Evolutionary conservation across 1,140 invertebrate species (phyloP).

Genomic region (Steinernema khuongi): DNA sequence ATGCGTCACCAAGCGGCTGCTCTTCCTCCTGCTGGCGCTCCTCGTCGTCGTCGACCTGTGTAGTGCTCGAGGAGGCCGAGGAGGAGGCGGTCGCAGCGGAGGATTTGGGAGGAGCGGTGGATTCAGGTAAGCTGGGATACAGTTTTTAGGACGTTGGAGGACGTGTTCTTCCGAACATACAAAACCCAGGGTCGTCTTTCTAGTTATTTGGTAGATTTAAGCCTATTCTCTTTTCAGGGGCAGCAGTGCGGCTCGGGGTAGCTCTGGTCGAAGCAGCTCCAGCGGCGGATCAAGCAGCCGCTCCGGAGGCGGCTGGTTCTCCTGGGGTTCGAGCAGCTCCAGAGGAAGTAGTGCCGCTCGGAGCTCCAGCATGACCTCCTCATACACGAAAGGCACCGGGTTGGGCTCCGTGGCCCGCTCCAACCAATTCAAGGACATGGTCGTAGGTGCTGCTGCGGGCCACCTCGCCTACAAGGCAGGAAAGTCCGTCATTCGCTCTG

Average conservation of each 20-base stretch:
- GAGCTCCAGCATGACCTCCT: not conserved
- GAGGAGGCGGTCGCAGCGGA: not conserved
- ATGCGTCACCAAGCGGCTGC: not conserved
- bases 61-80: slow-evolving; percentile 11
- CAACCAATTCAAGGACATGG: slow-evolving; percentile 53
- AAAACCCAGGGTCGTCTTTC: too few species aligned
- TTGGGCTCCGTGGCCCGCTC: slow-evolving; percentile 49
- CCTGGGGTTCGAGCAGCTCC: not conserved
- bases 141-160: not conserved
- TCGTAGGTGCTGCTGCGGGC: slow-evolving; percentile 56
- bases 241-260: not conserved
- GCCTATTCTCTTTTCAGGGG: slow-evolving; percentile 6
- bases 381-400: slow-evolving; percentile 37
- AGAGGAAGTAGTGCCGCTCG: not conserved
- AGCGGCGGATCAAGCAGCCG: not conserved
- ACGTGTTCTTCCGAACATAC: too few species aligned
- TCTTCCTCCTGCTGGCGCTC: slow-evolving; percentile 23
- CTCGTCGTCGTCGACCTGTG: not conserved
- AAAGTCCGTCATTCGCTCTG: slow-evolving; percentile 51
- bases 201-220: too few species aligned
- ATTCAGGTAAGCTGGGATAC: not conserved
- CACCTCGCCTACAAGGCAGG: slow-evolving; percentile 58
- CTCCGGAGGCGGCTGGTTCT: not conserved
- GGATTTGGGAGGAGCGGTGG: slow-evolving; percentile 12
- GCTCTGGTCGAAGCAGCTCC: not conserved